Conservation (phyloP, 2,113 vertebrate species). For the Microcebus tavaratra region DNA sequence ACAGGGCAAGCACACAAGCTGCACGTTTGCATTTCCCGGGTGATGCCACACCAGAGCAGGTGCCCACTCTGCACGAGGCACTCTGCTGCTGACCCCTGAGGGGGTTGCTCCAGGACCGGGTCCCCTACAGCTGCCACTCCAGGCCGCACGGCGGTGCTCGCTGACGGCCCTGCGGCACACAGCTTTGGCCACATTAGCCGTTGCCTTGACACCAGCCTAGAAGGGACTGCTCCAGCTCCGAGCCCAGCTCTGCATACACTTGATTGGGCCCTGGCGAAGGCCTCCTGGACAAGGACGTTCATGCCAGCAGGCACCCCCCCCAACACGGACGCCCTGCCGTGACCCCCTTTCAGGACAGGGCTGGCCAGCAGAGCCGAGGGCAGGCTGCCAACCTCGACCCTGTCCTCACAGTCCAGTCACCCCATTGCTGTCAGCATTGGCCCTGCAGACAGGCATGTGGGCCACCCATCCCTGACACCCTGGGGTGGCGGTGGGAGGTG, state of each 20-base stretch:
- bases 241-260: neutral
- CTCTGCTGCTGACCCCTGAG: neutral
- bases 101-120: neutral
- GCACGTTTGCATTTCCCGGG: rapidly evolving
- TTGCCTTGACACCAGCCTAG: too few relatives aligned
- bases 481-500: rapidly evolving
- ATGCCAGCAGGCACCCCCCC: rapidly evolving
- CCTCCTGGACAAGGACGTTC: neutral
- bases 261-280: neutral
- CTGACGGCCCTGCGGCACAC: rapidly evolving
- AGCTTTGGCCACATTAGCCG: neutral
- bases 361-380: neutral
- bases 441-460: neutral
- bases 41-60: rapidly evolving
- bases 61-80: rapidly evolving
- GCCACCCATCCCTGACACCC: neutral
- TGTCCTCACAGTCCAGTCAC: neutral
- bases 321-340: neutral
- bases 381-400: neutral
- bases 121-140: too few relatives aligned
- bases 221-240: neutral
- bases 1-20: rapidly evolving
- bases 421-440: neutral
- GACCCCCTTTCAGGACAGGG: neutral
- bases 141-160: neutral